Conservation (phyloP, 2,888 invertebrate species). For the Eudemis profundana region DNA sequence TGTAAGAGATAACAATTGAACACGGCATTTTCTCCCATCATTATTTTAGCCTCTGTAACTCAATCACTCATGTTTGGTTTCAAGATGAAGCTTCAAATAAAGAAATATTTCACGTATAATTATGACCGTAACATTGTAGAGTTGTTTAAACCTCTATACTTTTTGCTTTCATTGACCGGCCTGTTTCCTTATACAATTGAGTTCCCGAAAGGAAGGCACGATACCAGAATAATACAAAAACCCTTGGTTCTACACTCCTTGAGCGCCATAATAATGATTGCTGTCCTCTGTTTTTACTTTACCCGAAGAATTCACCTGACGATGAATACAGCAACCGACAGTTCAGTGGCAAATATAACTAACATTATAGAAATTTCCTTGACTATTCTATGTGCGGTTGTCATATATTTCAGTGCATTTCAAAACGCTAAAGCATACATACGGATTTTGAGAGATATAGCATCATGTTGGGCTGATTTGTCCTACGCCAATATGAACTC, state of each 20-base stretch:
- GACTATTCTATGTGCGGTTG: background rate
- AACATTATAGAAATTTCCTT: background rate
- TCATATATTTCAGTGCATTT: conserved; percentile 8
- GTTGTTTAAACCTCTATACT: conserved; percentile 21
- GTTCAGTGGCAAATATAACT: background rate
- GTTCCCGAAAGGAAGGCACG: conserved; percentile 24
- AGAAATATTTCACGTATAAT: conserved; percentile 1
- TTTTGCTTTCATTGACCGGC: conserved; percentile 10
- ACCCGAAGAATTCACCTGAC: background rate
- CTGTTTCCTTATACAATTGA: conserved; percentile 27
- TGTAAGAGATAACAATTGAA: background rate
- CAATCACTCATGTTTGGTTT: no score
- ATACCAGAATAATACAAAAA: conserved; percentile 3
- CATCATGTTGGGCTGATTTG: conserved; percentile 3
- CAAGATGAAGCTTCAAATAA: background rate
- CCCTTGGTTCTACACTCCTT: background rate
- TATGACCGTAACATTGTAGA: conserved; percentile 10
- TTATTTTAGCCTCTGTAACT: no score
- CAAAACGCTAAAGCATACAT: background rate
- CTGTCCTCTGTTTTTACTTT: conserved; percentile 1
- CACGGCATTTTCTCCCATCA: no score
- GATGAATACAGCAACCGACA: background rate
- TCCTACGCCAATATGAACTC: background rate
- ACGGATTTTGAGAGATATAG: conserved; percentile 2
- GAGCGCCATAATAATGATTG: background rate